Evolutionary conservation across 2,797 vertebrate species (phyloP).

Genomic region (Hozukius guyotensis): DNA sequence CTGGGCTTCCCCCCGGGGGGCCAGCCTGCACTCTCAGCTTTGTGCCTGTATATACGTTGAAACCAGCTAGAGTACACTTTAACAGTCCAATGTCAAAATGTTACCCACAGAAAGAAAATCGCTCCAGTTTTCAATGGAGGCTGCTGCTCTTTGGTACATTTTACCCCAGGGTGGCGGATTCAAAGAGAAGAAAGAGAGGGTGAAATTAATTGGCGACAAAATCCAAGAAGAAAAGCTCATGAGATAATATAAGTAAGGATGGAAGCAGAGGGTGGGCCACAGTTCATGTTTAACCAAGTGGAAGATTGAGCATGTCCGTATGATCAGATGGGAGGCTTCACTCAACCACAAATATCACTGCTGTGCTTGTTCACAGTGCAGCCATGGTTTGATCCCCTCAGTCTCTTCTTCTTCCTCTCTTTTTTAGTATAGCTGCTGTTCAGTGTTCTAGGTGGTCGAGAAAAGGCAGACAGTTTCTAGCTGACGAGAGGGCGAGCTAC

Average conservation of each 20-base stretch:
- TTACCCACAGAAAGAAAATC: not conserved
- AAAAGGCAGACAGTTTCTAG: not conserved
- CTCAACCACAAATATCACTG: conserved; percentile 1
- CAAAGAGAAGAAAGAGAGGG: not conserved
- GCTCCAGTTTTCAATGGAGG: not conserved
- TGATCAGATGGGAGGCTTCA: conserved; percentile 5
- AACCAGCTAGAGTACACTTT: not conserved
- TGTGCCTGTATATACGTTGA: not conserved
- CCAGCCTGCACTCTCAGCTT: conserved; percentile 4
- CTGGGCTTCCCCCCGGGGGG: not conserved
- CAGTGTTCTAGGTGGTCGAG: not conserved
- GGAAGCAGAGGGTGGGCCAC: not conserved
- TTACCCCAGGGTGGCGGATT: not conserved
- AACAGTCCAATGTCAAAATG: conserved; percentile 12
- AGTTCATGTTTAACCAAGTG: conserved; percentile 15
- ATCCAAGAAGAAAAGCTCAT: not conserved
- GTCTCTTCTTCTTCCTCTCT: not conserved
- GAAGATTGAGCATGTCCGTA: not conserved
- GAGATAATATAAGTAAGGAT: not conserved
- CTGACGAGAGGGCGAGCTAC: not conserved
- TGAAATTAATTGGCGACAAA: not conserved
- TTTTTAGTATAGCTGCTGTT: not conserved
- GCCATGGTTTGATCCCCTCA: not conserved
- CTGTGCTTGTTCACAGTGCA: conserved; percentile 10
- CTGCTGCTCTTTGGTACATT: not conserved